Conservation (phyloP, 2,797 vertebrate genomes). For the Ara ararauna region DNA sequence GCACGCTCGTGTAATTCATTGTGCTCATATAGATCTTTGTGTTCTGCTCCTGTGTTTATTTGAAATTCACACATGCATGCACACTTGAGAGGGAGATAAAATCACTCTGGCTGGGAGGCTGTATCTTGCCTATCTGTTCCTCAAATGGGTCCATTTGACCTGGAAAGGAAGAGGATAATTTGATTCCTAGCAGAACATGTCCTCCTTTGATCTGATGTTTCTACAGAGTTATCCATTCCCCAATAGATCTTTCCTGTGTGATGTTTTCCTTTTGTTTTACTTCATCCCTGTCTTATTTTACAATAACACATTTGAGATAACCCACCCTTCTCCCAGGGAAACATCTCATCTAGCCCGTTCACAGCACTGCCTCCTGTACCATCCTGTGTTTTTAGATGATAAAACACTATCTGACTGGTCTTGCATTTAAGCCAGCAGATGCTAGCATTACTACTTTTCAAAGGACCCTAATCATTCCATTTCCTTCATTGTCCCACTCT, state of each 20-base stretch:
- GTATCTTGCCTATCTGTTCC: slow-evolving; percentile 33
- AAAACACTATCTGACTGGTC: background rate
- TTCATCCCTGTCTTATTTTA: slow-evolving; percentile 25
- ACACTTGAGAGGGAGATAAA: slow-evolving; percentile 27
- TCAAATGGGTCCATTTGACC: slow-evolving; percentile 38
- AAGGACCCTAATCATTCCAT: slow-evolving; percentile 36
- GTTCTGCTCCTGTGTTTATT: background rate
- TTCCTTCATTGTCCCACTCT: slow-evolving; percentile 51
- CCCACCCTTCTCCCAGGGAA: background rate
- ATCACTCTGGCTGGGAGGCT: background rate
- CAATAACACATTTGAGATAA: background rate
- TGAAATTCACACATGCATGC: background rate
- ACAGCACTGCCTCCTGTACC: background rate
- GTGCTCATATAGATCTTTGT: background rate
- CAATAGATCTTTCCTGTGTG: background rate
- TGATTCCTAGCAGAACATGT: slow-evolving; percentile 9
- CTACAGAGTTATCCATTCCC: background rate
- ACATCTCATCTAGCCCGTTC: background rate
- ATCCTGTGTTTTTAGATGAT: background rate
- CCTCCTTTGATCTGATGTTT: slow-evolving; percentile 34
- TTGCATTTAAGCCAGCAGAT: slow-evolving; percentile 55
- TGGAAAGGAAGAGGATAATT: slow-evolving; percentile 56
- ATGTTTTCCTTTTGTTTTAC: slow-evolving; percentile 27
- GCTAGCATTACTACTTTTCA: slow-evolving; percentile 40
- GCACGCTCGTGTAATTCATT: background rate